Evolutionary conservation across 2,888 invertebrate genomes (phyloP).

Genomic region (Cerceris ruficornis): DNA sequence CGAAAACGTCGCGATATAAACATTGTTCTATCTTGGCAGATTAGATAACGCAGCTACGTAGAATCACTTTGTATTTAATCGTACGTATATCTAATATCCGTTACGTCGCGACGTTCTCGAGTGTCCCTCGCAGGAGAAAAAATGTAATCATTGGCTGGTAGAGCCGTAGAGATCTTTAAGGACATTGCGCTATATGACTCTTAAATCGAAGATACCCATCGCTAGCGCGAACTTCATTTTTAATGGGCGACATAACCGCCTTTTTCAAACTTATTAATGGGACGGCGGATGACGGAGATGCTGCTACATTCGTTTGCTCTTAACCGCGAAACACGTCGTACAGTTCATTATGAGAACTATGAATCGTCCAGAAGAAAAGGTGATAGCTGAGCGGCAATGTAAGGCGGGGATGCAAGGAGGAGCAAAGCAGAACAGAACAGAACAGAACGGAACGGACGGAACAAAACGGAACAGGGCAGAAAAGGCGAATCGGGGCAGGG

Average conservation of each 20-base stretch:
- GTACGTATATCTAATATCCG: conserved; percentile 7
- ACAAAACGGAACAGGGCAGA: too few relatives aligned
- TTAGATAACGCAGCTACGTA: conserved; percentile 38
- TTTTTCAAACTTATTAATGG: conserved; percentile 73
- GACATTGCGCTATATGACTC: too few relatives aligned
- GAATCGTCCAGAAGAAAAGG: conserved; percentile 60
- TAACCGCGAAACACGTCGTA: conserved; percentile 65
- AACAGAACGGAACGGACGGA: too few relatives aligned
- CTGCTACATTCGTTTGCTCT: conserved; percentile 64
- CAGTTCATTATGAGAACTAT: conserved; percentile 69
- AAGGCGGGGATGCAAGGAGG: conserved; percentile 14
- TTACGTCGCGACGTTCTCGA: conserved; percentile 1
- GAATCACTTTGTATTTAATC: conserved; percentile 1
- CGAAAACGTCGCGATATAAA: conserved; percentile 40
- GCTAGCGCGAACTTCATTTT: too few relatives aligned
- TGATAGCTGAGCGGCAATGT: conserved; percentile 16
- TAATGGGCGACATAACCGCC: too few relatives aligned
- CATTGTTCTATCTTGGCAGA: conserved; percentile 37
- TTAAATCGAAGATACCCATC: too few relatives aligned
- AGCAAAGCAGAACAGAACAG: background rate
- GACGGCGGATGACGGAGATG: conserved; percentile 63
- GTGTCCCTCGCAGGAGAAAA: too few relatives aligned
- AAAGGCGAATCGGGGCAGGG: too few relatives aligned
- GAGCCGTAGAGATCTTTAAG: too few relatives aligned
- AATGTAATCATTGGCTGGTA: too few relatives aligned